phyloP scores from a whole-genome alignment of 92 coral and sea anemone species.

The Ricordea florida region DNA sequence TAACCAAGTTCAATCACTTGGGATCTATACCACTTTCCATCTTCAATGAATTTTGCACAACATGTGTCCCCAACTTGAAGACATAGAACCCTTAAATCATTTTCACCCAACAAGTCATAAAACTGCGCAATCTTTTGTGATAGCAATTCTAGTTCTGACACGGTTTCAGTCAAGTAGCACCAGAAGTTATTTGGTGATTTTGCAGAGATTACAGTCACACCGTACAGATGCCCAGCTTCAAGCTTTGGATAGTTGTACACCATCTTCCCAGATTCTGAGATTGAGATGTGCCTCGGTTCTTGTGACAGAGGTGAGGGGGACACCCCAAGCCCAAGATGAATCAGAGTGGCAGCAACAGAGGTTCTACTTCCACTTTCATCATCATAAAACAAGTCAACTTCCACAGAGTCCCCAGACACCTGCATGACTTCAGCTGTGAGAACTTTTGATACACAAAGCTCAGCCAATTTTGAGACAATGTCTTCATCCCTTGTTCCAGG shows the following conservation, averaged over 20 bases:
- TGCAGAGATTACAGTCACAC: slow-evolving; percentile 23
- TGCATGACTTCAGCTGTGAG: slow-evolving; percentile 44
- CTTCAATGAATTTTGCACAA: slow-evolving; percentile 75
- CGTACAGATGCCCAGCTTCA: slow-evolving; percentile 25
- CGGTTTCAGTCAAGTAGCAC: slow-evolving; percentile 51
- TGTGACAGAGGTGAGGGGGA: background rate
- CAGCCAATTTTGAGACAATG: slow-evolving; percentile 24
- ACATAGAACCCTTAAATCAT: slow-evolving; percentile 35
- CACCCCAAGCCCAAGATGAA: slow-evolving; percentile 26
- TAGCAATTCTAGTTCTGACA: slow-evolving; percentile 31
- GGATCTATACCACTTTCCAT: slow-evolving; percentile 75
- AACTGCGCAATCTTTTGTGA: slow-evolving; percentile 35
- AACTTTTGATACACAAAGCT: slow-evolving; percentile 32
- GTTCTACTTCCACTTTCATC: slow-evolving; percentile 24
- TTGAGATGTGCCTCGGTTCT: background rate
- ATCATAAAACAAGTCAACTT: slow-evolving; percentile 41
- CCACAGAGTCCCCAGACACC: slow-evolving; percentile 26
- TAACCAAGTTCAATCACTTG: slow-evolving; percentile 41
- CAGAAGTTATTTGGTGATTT: slow-evolving; percentile 71
- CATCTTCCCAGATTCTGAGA: slow-evolving; percentile 24
- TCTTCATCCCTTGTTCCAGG: slow-evolving; percentile 11
- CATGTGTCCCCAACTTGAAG: slow-evolving; percentile 49
- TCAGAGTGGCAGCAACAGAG: slow-evolving; percentile 23
- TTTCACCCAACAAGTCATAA: slow-evolving; percentile 61
- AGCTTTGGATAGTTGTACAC: slow-evolving; percentile 24